Percentiles rank a stretch among this genome's conserved stretches.
Conservation (phyloP, 2,797 vertebrate genomes). For the Distichodus sexfasciatus region DNA sequence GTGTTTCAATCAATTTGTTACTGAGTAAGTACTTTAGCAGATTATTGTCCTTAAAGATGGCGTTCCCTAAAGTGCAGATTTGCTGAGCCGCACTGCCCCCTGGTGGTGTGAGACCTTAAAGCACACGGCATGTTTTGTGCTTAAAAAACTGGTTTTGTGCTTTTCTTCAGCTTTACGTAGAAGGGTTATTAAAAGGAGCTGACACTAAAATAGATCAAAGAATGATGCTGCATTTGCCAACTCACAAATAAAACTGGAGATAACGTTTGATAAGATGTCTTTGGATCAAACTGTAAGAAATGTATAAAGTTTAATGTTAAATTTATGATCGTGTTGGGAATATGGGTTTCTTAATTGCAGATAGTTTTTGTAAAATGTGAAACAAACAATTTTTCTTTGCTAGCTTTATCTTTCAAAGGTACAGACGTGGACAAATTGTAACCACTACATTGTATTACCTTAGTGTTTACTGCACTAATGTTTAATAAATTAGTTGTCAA, state of each 20-base stretch:
- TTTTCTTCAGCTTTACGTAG: not conserved
- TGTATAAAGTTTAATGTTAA: slow-evolving; percentile 66
- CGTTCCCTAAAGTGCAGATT: not conserved
- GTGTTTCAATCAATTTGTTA: slow-evolving; percentile 1
- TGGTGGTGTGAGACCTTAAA: slow-evolving; percentile 4
- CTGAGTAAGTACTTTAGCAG: not conserved
- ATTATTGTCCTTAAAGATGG: not conserved
- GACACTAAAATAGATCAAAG: not conserved
- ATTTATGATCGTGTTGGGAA: slow-evolving; percentile 40
- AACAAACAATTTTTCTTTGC: slow-evolving; percentile 50
- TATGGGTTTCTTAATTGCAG: slow-evolving; percentile 61
- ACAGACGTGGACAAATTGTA: slow-evolving; percentile 68
- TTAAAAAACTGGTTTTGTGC: slow-evolving; percentile 9
- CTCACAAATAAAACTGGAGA: slow-evolving; percentile 59
- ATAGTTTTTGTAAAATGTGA: slow-evolving; percentile 63
- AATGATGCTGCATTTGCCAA: slow-evolving; percentile 8
- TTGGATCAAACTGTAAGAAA: slow-evolving; percentile 38
- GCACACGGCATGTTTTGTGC: no score
- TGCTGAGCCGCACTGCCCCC: slow-evolving; percentile 17
- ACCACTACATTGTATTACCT: slow-evolving; percentile 71
- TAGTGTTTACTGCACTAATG: slow-evolving; percentile 50
- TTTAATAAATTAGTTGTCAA: slow-evolving; percentile 67
- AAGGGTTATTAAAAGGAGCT: slow-evolving; percentile 6
- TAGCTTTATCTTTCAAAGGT: slow-evolving; percentile 60
- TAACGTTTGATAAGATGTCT: slow-evolving; percentile 37